Evolutionary conservation across 2,113 vertebrate species (phyloP).

Genomic region (Corapipo altera): DNA sequence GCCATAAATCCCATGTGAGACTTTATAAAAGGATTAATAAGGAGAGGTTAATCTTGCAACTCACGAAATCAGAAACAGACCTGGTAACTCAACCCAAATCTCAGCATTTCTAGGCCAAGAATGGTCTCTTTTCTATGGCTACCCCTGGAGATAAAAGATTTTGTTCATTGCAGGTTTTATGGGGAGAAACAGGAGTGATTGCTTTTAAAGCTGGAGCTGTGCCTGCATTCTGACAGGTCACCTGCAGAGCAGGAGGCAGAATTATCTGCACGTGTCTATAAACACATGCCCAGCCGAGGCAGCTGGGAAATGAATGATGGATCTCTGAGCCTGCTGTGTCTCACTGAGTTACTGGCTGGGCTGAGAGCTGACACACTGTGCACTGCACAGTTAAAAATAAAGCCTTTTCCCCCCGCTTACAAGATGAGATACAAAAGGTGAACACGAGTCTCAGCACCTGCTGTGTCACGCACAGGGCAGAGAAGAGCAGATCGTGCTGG

Average conservation of each 20-base stretch:
- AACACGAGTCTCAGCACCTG: neutral
- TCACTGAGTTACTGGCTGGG: neutral
- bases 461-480: neutral
- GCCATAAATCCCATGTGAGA: neutral
- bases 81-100: neutral
- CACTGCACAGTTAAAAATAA: neutral
- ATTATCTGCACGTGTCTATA: neutral
- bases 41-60: neutral
- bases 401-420: neutral
- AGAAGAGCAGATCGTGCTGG: neutral
- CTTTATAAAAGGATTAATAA: neutral
- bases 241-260: neutral
- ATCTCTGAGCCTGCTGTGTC: neutral
- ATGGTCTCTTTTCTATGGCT: neutral
- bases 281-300: neutral
- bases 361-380: neutral
- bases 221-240: neutral
- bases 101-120: neutral
- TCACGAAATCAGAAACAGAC: neutral
- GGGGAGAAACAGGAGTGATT: neutral
- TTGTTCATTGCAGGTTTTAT: neutral
- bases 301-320: neutral
- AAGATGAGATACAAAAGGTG: neutral
- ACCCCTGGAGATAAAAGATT: neutral
- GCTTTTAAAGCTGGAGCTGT: neutral